Evolutionary conservation across 2,797 vertebrate genomes (phyloP), one percentile per base, ranked within the genome.

Genomic region (Schizopygopsis malacanthus): DNA sequence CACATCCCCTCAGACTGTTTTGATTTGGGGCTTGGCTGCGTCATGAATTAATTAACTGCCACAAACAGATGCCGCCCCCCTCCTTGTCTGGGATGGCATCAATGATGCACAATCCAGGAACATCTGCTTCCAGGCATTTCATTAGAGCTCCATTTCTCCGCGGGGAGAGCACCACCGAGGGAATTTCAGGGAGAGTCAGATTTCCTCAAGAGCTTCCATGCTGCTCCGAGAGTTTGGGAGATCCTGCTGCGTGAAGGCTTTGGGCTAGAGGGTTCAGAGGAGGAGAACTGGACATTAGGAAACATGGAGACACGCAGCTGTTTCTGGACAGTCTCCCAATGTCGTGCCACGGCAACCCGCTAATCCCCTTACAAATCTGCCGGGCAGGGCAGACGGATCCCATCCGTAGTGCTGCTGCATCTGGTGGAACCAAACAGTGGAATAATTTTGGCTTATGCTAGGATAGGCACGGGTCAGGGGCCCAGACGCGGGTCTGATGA

Each of bases 231-330:
- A 88, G 88, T 91, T 83, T 90, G 47, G 7, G 37, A 84, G 88
- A 89, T 92, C 90, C 89, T 88, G 90, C 90, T 85, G 90, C 85
- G 85, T 25, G 22, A 88, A 85, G 86, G 90, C 88, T 91, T 90
- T 88, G 81, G 86, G 82, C 77, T 86, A 81, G 86, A 47, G 50
- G 45, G 70, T 69, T 73, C 75, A 61, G 41, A 25, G 41, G 7
- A 8, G 54, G 56, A 88, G 87, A 69, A 78, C 71, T 50, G 90
- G 93, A 85, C 90, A 87, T 86, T 94, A 93, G 94, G 93, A 94
- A 94, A 95, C 91, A 89, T 92, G 91, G 91, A 93, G 91, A 91
- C 90, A 91, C 92, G 93, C 93, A 95, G 93, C 94, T 95, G 94
- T 94, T 92, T 92, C 90, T 93, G 91, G 91, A 93, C 89, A 91